phyloP scores from a whole-genome alignment of 2,888 invertebrate species.

The Drosophila robusta region DNA sequence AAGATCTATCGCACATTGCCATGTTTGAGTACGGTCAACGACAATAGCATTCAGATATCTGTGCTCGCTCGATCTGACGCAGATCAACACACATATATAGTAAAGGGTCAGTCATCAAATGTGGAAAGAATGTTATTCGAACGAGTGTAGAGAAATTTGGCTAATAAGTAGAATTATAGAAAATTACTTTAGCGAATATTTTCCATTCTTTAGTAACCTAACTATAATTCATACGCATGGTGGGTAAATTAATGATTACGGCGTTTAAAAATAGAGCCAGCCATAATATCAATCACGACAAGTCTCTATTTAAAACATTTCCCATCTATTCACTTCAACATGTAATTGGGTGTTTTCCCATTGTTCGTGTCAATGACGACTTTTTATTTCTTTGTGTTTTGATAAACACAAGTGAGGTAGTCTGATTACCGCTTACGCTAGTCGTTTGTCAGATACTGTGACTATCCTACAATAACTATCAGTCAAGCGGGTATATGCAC shows the following conservation, averaged over 20 bases:
- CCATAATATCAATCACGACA: not conserved
- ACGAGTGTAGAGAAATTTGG: too few species aligned
- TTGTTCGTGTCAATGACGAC: constrained; percentile 2
- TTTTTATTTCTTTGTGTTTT: not conserved
- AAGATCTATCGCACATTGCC: too few species aligned
- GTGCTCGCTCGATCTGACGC: too few species aligned
- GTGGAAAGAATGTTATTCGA: too few species aligned
- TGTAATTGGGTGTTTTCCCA: constrained; percentile 33
- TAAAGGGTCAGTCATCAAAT: too few species aligned
- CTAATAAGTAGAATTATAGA: too few species aligned
- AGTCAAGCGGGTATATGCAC: not conserved
- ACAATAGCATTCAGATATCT: too few species aligned
- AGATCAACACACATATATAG: too few species aligned
- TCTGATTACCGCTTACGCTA: constrained; percentile 19
- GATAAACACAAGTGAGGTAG: not conserved
- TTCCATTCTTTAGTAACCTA: not conserved
- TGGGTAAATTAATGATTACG: not conserved
- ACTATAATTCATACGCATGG: not conserved
- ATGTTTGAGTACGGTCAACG: too few species aligned
- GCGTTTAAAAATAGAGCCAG: not conserved
- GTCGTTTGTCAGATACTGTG: not conserved
- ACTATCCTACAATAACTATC: not conserved
- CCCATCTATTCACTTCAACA: constrained; percentile 14
- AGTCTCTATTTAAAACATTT: not conserved
- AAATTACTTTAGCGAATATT: too few species aligned